Evolutionary conservation across 2,113 vertebrate genomes (phyloP), one percentile per base, ranked within the genome.

Genomic region (Sander vitreus): DNA sequence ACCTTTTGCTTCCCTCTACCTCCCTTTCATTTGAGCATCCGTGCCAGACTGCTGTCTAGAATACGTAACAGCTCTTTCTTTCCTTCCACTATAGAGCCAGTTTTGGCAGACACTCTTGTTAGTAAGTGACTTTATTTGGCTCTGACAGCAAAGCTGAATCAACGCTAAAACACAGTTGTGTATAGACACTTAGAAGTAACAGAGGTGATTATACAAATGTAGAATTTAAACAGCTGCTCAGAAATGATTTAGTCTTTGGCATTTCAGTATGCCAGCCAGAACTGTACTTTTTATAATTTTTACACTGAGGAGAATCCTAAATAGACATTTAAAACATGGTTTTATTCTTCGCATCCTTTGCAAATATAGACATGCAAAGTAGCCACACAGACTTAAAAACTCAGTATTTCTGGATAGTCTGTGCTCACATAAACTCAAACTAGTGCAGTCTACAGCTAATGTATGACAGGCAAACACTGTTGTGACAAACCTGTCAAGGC

Each of bases 1-100:
- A 93, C 91, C 92, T 94, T 94, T 87, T 80, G 36, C 75, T 74
- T 73, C 73, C 51, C 69, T 11, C 58, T 78, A 58, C 75, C 62
- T 65, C 76, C 30, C 73, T 83, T 89, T 92, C 82, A 88, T 92
- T 75, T 58, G 39, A 81, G 81, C 65, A 71, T 85, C 58, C 2
- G 13, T 77, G 84, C 74, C 75, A 81, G 83, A 88, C 55, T 85
- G 78, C 77, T 85, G 83, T 81, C 72, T 51, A 80, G 88, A 93
- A 93, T 90, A 69, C 21, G 12, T 39, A 87, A 86, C 80, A 57
- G 81, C 68, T 57, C 25, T 76, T 63, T 66, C 72, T 83, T 43
- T 47, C 43, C 68, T 48, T 83, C 73, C 45, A 25, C 79, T 64
- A 33, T 1, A 67, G 21, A 81, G 62, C n/a, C 62, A 65, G 63